Evolutionary conservation across 1,140 invertebrate species (phyloP), one percentile per base, ranked within the genome.

Genomic region (Tetramorium parvispinum): DNA sequence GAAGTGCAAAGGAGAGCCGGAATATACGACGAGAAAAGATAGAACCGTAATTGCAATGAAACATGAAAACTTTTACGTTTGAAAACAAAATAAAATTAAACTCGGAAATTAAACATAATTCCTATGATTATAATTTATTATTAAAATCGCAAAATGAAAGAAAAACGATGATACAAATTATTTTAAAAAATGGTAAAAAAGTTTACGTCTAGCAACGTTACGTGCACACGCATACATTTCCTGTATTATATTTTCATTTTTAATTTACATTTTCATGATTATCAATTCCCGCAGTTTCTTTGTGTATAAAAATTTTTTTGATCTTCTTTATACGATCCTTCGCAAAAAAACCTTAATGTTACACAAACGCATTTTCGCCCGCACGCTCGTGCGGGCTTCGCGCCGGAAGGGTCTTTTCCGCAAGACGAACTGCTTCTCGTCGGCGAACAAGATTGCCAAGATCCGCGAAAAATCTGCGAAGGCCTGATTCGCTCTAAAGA

Each of bases 391-490:
- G 53, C 16, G 27, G 27, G 32, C 8, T 46, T 73, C 27, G 10
- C 13, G 37, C 16, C 37, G 66, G 53, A 57, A 73, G 16, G 13
- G 40, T 40, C 18, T 8, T 61, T 73, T 61, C 40, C 53, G 57
- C 68, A 43, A 73, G 79, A 83, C 68, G 79, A 75, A 49, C 68
- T 37, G 68, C 79, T 75, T 37, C 40, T 57, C 40, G 68, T 82
- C 66, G 40, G 40, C 68, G 68, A 59, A 73, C 68, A 83, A 83
- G 55, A 83, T 83, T 75, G 79, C 68, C 66, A 16, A 57, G 68
- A 83, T 83, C 68, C 55, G 68, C 79, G 79, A 83, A 83, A 83
- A 83, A 83, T 83, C 68, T 83, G 68, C 40, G 68, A 75, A 13
- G 40, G 53, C 57, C 68, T 83, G 68, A 83, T 75, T 82, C 40